Base-by-base conservation (phyloP, 2,888 invertebrate genomes). In the Anoplius nigerrimus region DNA sequence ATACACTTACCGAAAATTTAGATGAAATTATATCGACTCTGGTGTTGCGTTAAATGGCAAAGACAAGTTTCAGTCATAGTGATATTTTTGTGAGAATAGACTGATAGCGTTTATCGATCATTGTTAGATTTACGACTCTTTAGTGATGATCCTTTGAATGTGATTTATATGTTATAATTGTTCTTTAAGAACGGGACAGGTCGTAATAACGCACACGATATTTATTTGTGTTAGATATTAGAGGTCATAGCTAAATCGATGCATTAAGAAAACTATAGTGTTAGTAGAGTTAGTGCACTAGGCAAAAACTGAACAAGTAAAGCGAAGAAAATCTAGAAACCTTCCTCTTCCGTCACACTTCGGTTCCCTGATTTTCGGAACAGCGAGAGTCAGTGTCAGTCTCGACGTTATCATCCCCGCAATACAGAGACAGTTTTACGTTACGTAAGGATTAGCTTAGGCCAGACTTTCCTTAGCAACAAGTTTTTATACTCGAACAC, bases 1-100 rank as follows among this genome's bases (percentile, higher is more conserved):
- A 34, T 11, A 11, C 34, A 34, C 34, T 34, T 34, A 13, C 34
- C 11, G 34, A 34, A 6, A 48, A 18, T 13, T 22, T 22, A 27
- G 15, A 53, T 21, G 53, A 18, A 22, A 53, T 53, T 53, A 6
- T 22, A 15, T 53, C 21, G 66, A 72, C 71, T 72, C 72, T 71
- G 80, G 63, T 11, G 34, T 66, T 24, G 53, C 56, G 24, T 57
- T 24, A 59, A 62, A 48, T 34, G 21, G 45, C 13, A 34, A 58
- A 62, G 21, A 46, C 43, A 61, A 73, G 66, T 73, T 82, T 80
- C 74, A 74, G 76, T 80, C 74, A 74, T 71, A 75, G 84, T 82
- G 84, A 84, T 78, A 81, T 79, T 79, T 81, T 80, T 77, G 76
- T 77, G 76, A 81, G 80, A 80, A 84, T 85, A 85, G 84, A 84